Percentiles rank a stretch among this genome's conserved stretches.
phyloP scores from a whole-genome alignment of 1,140 invertebrate genomes.

The Drosophila busckii region DNA sequence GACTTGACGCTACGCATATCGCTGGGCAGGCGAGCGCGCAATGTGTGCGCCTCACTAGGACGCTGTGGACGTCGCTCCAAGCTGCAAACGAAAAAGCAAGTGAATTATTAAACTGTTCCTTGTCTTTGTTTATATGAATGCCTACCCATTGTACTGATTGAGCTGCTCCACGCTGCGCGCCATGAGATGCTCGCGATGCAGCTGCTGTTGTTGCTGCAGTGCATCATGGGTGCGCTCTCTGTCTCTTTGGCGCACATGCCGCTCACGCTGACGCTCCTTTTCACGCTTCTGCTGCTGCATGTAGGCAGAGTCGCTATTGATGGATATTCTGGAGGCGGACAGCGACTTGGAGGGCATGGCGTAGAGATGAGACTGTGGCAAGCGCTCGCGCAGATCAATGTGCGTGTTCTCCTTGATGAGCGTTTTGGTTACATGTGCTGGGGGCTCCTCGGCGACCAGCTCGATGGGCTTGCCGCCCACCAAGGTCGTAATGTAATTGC shows the following conservation, averaged over 20 bases:
- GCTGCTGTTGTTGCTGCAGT: slow-evolving; percentile 63
- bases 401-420: slow-evolving; percentile 75
- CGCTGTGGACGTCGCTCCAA: slow-evolving; percentile 49
- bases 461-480: slow-evolving; percentile 78
- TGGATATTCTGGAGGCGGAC: slow-evolving; percentile 78
- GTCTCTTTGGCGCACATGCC: slow-evolving; percentile 47
- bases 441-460: slow-evolving; percentile 48
- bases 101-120: neutral
- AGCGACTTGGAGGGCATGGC: slow-evolving; percentile 70
- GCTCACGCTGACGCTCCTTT: slow-evolving; percentile 64
- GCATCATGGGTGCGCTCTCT: slow-evolving; percentile 42
- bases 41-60: slow-evolving; percentile 45
- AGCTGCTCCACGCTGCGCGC: slow-evolving; percentile 75
- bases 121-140: neutral
- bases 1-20: slow-evolving; percentile 83
- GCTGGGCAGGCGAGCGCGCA: slow-evolving; percentile 68
- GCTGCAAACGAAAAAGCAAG: slow-evolving; percentile 12
- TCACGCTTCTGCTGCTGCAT: slow-evolving; percentile 63
- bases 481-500: slow-evolving; percentile 77
- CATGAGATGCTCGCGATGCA: slow-evolving; percentile 56
- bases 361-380: slow-evolving; percentile 44
- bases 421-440: slow-evolving; percentile 68
- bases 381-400: slow-evolving; percentile 51
- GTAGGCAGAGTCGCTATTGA: slow-evolving; percentile 71
- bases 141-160: slow-evolving; percentile 73